Evolutionary conservation across 2,113 vertebrate species (phyloP), one percentile per base, ranked within the genome.

Genomic region (Nothoprocta pentlandii): DNA sequence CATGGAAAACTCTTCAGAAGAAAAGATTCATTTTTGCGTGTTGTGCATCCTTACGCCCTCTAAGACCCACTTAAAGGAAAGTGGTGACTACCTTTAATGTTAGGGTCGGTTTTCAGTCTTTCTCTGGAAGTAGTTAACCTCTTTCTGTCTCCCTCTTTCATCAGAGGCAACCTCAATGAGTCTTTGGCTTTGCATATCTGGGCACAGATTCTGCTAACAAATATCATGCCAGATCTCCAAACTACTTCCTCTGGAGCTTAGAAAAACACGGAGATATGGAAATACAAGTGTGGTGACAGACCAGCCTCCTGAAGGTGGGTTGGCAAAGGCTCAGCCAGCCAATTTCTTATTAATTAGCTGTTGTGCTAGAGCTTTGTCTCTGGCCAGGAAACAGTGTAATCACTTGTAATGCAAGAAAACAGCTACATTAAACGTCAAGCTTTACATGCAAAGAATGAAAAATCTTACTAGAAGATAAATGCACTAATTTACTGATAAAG

Each of bases 321-420:
- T 36, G 74, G 56, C 49, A 70, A 69, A 70, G 76, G 34, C 36
- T 22, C 26, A 42, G 64, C 20, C 74, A 71, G 86, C 66, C 83
- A 51, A 74, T 85, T 92, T 90, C n/a, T 44, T 87, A 51, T n/a
- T 78, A 87, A 54, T 36, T 34, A 30, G 36, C 53, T 84, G 86
- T 77, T 83, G 64, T 87, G 36, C 53, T 51, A 49, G 86, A 30
- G 47, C 53, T 11, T 73, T 73, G 26, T 53, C 47, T 68, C 63
- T 84, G 86, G 75, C 2, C 2, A 80, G 59, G 80, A 77, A 53
- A 58, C 73, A 74, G 70, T 51, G 32, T 64, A 4, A 58, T 42
- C 34, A 11, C 30, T 51, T 85, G 44, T 90, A 66, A 87, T 79
- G 80, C 80, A 75, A 89, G 70, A 59, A 81, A 89, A 59, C 94